Base-by-base conservation (phyloP, 2,797 vertebrate species). In the Sebastes glaucus region DNA sequence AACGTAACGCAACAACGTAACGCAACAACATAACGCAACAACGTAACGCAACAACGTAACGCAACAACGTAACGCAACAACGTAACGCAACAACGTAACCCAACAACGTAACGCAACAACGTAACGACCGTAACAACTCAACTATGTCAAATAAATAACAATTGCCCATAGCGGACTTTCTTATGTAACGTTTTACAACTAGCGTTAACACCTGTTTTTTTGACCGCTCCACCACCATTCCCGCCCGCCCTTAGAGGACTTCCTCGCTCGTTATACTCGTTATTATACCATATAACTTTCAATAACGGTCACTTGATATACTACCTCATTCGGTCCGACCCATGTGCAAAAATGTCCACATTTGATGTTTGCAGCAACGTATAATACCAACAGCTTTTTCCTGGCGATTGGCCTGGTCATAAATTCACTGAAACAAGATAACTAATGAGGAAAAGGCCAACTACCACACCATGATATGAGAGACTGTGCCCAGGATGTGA, bases 371-470 rank as follows among this genome's bases (percentile, higher is more conserved):
- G 3, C 55, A 25, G 3, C 25, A 23, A 56, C 11, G 11, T 55
- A 55, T 23, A 55, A 22, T 6, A 23, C 53, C 22, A 23, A 25
- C 53, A 56, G 46, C 28, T 28, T 18, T 59, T 28, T 28, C 25
- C 56, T 59, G 56, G 14, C 7, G 1, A 59, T 27, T 59, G 25
- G 13, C 23, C 27, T 27, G 25, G 56, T 30, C 59, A 78, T 82
- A 79, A 83, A 86, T 80, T 59, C 65, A 68, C 30, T 4, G 60
- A 74, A 76, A 79, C 71, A 65, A 62, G 59, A 82, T 69, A 70
- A 83, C 59, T 80, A 76, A 84, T 86, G 77, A 71, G 62, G 35
- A 57, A 60, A 62, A 68, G 52, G 56, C 57, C 52, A 73, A 13
- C 6, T 13, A 27, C 57, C 66, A 23, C 11, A 22, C 30, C 38